Conservation (phyloP, 2,797 vertebrate genomes). For the Pterois miles region DNA sequence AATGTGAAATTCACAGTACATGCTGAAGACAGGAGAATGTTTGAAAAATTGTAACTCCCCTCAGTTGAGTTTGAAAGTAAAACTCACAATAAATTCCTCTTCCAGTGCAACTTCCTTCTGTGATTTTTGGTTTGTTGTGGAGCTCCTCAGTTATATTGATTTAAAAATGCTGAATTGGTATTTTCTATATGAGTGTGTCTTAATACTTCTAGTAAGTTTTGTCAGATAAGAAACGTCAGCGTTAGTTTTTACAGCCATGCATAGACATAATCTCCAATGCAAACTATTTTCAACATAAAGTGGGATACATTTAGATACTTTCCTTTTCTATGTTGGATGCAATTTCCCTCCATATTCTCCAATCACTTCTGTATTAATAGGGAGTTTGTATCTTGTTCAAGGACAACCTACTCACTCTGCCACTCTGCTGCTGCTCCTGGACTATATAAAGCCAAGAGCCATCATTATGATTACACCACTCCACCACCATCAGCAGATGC, state of each 20-base stretch:
- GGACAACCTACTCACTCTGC: constrained; percentile 33
- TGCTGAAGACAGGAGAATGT: constrained; percentile 76
- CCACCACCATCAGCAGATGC: constrained; percentile 51
- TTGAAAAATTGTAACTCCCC: constrained; percentile 50
- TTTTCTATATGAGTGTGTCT: neutral
- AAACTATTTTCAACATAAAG: neutral
- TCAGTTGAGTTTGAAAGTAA: constrained; percentile 59
- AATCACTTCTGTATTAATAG: constrained; percentile 6
- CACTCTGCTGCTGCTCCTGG: constrained; percentile 20
- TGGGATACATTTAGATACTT: neutral
- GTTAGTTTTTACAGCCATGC: neutral
- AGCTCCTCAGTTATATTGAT: neutral
- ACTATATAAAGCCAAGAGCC: constrained; percentile 55
- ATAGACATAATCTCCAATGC: neutral
- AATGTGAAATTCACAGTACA: constrained; percentile 28
- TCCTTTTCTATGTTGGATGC: neutral
- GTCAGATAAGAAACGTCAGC: neutral
- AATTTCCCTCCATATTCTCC: constrained; percentile 14
- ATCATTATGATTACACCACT: constrained; percentile 53
- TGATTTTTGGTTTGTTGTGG: constrained; percentile 2
- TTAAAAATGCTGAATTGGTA: neutral
- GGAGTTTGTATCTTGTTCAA: constrained; percentile 46
- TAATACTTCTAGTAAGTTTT: neutral
- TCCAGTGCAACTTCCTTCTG: constrained; percentile 47
- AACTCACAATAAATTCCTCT: constrained; percentile 74